Percentiles rank a stretch among this genome's conserved stretches.
These are phyloP conservation scores for Amphiprion ocellaris DNA, from an alignment of 2,113 vertebrate species.

Conservation along the genomic window DNA sequence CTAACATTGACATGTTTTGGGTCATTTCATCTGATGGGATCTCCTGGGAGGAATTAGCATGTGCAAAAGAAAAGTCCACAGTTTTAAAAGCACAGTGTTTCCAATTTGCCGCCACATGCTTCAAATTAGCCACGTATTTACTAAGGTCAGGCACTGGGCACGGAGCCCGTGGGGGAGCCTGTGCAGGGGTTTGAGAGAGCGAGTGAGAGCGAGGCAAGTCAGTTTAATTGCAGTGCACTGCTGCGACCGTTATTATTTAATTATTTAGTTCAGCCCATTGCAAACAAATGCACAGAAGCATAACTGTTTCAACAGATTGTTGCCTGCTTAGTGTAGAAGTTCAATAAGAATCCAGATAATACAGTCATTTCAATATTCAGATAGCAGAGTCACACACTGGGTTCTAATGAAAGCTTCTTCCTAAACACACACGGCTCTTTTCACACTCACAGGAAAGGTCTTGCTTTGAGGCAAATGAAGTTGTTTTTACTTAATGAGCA, in stretches of 20 bases:
- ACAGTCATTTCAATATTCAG: conserved; percentile 16
- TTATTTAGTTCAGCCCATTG: conserved; percentile 29
- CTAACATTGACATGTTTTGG: conserved; percentile 83
- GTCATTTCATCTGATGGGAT: conserved; percentile 88
- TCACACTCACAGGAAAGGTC: conserved; percentile 12
- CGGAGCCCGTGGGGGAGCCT: conserved; percentile 80
- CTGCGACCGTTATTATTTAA: conserved; percentile 39
- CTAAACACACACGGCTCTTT: conserved; percentile 21
- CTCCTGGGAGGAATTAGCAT: conserved; percentile 92
- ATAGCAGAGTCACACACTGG: conserved; percentile 17
- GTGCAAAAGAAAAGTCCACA: conserved; percentile 91
- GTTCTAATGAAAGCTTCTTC: neutral
- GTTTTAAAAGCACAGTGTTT: conserved; percentile 92
- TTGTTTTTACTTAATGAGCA: conserved; percentile 29
- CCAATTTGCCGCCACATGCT: conserved; percentile 93
- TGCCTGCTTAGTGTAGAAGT: neutral
- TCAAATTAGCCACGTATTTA: conserved; percentile 95
- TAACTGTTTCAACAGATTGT: conserved; percentile 38
- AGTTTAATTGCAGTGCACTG: conserved; percentile 63
- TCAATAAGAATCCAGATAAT: conserved; percentile 15
- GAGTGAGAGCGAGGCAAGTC: conserved; percentile 27
- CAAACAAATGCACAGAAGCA: conserved; percentile 48
- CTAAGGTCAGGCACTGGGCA: conserved; percentile 85
- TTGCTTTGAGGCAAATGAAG: conserved; percentile 17
- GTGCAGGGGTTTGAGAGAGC: conserved; percentile 57